Conservation (phyloP, 2,888 invertebrate species). For the Drosophila greeni region DNA sequence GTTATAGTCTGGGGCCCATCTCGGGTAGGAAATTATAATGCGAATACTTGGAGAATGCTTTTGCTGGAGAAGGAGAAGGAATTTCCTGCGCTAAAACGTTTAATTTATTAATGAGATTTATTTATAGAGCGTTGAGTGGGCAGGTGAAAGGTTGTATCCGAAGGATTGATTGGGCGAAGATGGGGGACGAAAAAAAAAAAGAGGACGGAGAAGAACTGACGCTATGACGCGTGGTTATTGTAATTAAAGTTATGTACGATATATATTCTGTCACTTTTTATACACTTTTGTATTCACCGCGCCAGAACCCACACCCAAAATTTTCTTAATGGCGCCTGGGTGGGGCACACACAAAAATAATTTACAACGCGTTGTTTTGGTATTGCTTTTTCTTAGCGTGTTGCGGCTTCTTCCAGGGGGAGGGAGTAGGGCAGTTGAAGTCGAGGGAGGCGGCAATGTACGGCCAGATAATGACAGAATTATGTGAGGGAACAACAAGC, state of each 20-base stretch:
- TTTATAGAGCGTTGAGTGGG: slow-evolving; percentile 53
- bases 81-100: slow-evolving; percentile 61
- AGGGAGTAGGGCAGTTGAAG: slow-evolving; percentile 41
- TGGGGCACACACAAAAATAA: slow-evolving; percentile 46
- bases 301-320: not conserved
- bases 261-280: slow-evolving; percentile 49
- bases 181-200: slow-evolving; percentile 2
- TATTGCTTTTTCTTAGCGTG: slow-evolving; percentile 19
- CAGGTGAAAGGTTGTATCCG: slow-evolving; percentile 38
- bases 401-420: slow-evolving; percentile 16
- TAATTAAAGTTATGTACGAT: slow-evolving; percentile 66
- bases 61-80: slow-evolving; percentile 23
- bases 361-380: slow-evolving; percentile 46
- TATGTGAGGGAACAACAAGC: slow-evolving; percentile 48
- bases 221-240: slow-evolving; percentile 51
- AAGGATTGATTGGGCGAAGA: slow-evolving; percentile 19
- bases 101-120: slow-evolving; percentile 74
- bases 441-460: slow-evolving; percentile 54
- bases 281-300: slow-evolving; percentile 38
- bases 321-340: slow-evolving; percentile 49
- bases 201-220: not conserved
- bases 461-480: slow-evolving; percentile 63
- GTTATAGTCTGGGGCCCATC: slow-evolving; percentile 14
- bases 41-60: slow-evolving; percentile 10
- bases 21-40: slow-evolving; percentile 26